Conservation (phyloP, 2,797 vertebrate genomes). For the Acanthurus lineatus region DNA sequence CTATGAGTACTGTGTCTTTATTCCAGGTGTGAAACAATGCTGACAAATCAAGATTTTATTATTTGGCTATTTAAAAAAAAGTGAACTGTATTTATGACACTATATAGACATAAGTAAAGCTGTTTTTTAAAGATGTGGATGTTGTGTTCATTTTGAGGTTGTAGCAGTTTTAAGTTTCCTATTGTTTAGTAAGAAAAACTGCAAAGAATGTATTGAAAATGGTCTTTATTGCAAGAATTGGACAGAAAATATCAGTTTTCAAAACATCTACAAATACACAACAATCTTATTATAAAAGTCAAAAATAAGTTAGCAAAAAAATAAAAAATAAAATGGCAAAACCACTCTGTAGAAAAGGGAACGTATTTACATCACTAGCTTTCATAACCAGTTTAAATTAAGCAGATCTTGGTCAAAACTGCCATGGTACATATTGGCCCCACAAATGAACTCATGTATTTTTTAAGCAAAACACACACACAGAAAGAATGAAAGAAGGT, state of each 20-base stretch:
- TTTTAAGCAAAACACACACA: slow-evolving; percentile 85
- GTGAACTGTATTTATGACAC: slow-evolving; percentile 86
- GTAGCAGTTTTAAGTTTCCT: not conserved
- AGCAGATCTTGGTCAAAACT: slow-evolving; percentile 94
- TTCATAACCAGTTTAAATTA: slow-evolving; percentile 85
- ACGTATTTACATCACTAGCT: slow-evolving; percentile 83
- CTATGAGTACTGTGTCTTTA: slow-evolving; percentile 89
- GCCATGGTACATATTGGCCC: slow-evolving; percentile 92
- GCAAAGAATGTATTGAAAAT: slow-evolving; percentile 75
- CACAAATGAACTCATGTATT: slow-evolving; percentile 82
- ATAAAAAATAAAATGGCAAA: slow-evolving; percentile 92
- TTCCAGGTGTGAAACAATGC: slow-evolving; percentile 89
- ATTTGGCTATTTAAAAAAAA: slow-evolving; percentile 87
- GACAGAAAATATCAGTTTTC: slow-evolving; percentile 76
- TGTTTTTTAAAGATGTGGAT: slow-evolving; percentile 80
- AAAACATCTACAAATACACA: slow-evolving; percentile 89
- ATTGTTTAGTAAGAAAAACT: not conserved
- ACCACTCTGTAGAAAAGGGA: slow-evolving; percentile 94
- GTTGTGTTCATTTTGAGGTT: slow-evolving; percentile 65
- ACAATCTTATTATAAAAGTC: slow-evolving; percentile 94
- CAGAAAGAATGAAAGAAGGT: slow-evolving; percentile 79
- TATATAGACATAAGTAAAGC: slow-evolving; percentile 85
- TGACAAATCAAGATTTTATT: slow-evolving; percentile 90
- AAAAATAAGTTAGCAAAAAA: slow-evolving; percentile 97
- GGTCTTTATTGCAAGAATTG: slow-evolving; percentile 78